A percentile compares a stretch with the other conserved stretches of the same genome.
Evolutionary conservation across 2,113 vertebrate genomes (phyloP).

Genomic region (Lophochroa leadbeateri): DNA sequence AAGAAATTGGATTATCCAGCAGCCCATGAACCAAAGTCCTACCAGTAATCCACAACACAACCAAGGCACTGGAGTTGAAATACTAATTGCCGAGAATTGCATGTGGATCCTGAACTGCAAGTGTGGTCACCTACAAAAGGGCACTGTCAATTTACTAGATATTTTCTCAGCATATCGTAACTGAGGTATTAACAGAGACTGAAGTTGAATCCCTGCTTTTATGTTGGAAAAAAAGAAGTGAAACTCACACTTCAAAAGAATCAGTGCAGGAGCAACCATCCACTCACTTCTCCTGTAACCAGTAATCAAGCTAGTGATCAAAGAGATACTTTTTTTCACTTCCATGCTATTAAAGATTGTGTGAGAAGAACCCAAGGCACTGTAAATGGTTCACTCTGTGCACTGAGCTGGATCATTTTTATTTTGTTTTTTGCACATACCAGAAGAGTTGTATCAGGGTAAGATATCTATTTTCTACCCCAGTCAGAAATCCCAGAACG

Average conservation of each 20-base stretch:
- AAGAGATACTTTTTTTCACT: neutral
- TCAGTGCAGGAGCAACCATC: neutral
- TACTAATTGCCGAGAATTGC: neutral
- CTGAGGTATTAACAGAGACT: neutral
- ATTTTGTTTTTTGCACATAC: neutral
- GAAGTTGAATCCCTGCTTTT: neutral
- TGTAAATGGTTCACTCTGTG: neutral
- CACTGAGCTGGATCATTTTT: neutral
- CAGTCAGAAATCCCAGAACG: slow-evolving; percentile 8
- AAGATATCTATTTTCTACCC: neutral
- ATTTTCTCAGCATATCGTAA: neutral
- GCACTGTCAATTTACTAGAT: neutral
- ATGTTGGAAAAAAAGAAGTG: neutral
- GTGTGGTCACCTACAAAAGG: neutral
- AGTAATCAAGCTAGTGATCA: neutral
- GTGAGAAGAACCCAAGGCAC: neutral
- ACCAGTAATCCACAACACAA: neutral
- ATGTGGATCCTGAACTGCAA: neutral
- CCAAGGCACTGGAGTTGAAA: rapidly evolving
- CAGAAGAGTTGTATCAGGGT: neutral
- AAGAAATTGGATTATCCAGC: neutral
- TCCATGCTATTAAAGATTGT: neutral
- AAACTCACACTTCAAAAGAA: neutral
- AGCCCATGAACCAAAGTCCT: neutral
- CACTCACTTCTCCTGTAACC: neutral